Conservation (phyloP, 2,113 vertebrate genomes). For the Chionodraco myersi region DNA sequence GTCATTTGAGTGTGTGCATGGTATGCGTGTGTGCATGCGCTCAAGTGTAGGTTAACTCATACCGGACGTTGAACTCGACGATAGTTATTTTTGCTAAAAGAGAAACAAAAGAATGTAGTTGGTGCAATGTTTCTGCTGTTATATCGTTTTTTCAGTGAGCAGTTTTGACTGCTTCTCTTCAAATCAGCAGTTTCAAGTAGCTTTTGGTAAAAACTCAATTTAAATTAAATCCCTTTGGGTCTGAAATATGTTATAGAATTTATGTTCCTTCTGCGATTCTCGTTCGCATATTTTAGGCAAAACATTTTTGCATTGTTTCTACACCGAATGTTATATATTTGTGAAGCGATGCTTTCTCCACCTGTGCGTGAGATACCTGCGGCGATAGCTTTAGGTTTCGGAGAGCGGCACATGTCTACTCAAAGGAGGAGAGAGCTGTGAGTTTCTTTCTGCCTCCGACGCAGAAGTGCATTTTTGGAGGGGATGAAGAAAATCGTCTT, state of each 20-base stretch:
- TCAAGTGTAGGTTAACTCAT: constrained; percentile 26
- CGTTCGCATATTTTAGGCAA: constrained; percentile 25
- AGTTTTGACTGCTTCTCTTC: constrained; percentile 55
- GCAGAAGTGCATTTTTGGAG: constrained; percentile 67
- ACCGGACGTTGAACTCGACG: neutral
- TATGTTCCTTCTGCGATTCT: constrained; percentile 37
- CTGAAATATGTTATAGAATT: constrained; percentile 39
- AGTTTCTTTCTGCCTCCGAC: constrained; percentile 45
- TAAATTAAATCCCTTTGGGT: constrained; percentile 35
- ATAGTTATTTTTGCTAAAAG: constrained; percentile 58
- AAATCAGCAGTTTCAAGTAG: constrained; percentile 36
- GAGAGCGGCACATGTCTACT: constrained; percentile 18
- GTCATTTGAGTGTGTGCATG: constrained; percentile 56
- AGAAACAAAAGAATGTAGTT: constrained; percentile 37
- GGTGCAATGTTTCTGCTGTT: constrained; percentile 46
- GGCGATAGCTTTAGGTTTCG: constrained; percentile 47
- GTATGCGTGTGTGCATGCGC: constrained; percentile 55
- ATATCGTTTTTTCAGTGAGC: constrained; percentile 51
- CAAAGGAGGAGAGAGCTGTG: neutral
- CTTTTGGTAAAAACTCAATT: constrained; percentile 37
- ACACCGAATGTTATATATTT: constrained; percentile 62
- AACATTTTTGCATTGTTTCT: constrained; percentile 37
- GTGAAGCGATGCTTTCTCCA: constrained; percentile 53
- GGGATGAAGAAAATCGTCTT: constrained; percentile 69
- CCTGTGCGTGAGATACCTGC: constrained; percentile 34